Conservation (phyloP, 2,888 invertebrate genomes). For the Teleogryllus oceanicus region DNA sequence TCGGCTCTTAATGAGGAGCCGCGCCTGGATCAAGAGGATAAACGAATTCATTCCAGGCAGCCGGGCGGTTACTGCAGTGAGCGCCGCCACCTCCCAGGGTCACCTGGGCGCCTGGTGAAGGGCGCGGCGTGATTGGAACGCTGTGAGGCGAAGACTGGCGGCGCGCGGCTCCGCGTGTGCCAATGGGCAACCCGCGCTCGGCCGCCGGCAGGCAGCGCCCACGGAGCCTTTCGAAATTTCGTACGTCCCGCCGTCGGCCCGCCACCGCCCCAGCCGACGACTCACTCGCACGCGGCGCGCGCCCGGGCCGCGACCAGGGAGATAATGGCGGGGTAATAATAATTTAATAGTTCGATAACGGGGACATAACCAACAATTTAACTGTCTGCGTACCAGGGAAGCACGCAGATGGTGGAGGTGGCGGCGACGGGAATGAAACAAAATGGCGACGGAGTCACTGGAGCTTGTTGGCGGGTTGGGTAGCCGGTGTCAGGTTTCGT, state of each 20-base stretch:
- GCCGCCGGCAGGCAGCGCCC: neutral
- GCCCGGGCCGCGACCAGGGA: neutral
- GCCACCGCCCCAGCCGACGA: neutral
- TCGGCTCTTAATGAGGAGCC: too few species aligned
- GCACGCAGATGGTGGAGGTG: neutral
- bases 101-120: neutral
- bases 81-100: neutral
- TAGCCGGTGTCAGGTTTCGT: neutral
- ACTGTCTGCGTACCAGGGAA: slow-evolving; percentile 7
- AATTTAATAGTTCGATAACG: slow-evolving; percentile 18
- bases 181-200: neutral
- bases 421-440: neutral
- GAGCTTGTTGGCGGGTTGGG: neutral
- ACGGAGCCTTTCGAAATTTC: too few species aligned
- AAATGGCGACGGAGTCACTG: neutral
- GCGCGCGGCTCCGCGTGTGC: neutral
- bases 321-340: neutral
- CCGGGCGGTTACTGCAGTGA: neutral
- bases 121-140: neutral
- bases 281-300: neutral
- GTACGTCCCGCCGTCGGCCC: neutral
- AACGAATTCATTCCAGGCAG: too few species aligned
- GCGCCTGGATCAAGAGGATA: too few species aligned
- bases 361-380: slow-evolving; percentile 18
- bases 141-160: neutral